phyloP scores from a whole-genome alignment of 2,888 invertebrate genomes.

The Cryptosula pallasiana region DNA sequence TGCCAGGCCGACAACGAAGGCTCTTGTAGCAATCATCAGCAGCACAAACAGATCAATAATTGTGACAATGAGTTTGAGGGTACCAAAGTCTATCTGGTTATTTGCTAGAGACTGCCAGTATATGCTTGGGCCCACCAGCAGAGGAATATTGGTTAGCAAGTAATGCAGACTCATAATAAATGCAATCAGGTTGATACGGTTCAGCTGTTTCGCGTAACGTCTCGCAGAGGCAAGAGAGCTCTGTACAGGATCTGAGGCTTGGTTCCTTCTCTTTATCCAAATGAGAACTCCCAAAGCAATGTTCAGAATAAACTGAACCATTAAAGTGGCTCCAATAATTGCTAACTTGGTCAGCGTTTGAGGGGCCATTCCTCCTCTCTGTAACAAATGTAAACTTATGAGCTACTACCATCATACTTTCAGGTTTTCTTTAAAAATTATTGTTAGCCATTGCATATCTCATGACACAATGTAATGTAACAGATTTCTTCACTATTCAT shows the following conservation, averaged over 20 bases:
- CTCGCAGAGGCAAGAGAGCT: constrained; percentile 6
- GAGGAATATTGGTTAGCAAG: not conserved
- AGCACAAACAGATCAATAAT: not conserved
- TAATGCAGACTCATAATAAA: constrained; percentile 14
- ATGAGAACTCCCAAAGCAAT: constrained; percentile 17
- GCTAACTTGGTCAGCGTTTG: not conserved
- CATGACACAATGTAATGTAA: too few relatives aligned
- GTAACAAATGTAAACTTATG: too few relatives aligned
- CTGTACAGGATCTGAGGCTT: constrained; percentile 16
- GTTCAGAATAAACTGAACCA: constrained; percentile 2
- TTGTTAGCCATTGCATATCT: too few relatives aligned
- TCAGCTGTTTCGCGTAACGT: constrained; percentile 8
- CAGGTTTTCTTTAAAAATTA: too few relatives aligned
- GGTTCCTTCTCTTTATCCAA: constrained; percentile 1
- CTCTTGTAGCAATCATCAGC: not conserved
- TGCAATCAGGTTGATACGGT: constrained; percentile 22
- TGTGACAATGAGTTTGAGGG: not conserved
- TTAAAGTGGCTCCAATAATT: not conserved
- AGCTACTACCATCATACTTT: too few relatives aligned
- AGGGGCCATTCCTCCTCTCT: not conserved
- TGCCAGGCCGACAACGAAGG: not conserved
- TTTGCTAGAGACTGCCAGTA: not conserved
- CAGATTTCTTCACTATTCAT: too few relatives aligned
- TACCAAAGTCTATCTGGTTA: not conserved
- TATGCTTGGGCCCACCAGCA: constrained; percentile 1